Conservation (phyloP, 2,888 invertebrate genomes). For the Pheosia tremula region DNA sequence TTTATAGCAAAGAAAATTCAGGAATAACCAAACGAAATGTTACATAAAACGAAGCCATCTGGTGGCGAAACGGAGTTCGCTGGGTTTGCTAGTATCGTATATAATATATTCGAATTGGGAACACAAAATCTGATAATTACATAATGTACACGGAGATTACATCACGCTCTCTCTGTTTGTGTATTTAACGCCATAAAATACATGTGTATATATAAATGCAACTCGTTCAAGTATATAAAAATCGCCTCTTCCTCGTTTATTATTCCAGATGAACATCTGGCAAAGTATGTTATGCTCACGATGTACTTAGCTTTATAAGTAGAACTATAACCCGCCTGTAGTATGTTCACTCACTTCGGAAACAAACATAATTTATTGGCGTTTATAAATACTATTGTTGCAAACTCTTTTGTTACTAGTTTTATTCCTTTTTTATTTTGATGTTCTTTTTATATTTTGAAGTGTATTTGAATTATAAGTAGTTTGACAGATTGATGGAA, state of each 20-base stretch:
- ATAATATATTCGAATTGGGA: no score
- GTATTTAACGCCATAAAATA: conserved; percentile 14
- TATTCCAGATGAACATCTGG: conserved; percentile 39
- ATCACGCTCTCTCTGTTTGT: conserved; percentile 17
- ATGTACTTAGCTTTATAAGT: conserved; percentile 30
- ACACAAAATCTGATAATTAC: background rate
- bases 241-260: conserved; percentile 19
- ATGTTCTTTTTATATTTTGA: no score
- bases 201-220: conserved; percentile 16
- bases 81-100: no score
- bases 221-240: conserved; percentile 16
- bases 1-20: no score
- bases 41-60: no score
- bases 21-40: no score
- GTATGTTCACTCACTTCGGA: conserved; percentile 14
- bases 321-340: conserved; percentile 19
- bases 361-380: no score
- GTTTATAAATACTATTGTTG: background rate
- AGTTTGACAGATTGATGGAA: no score
- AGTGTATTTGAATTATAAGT: no score
- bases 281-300: conserved; percentile 27
- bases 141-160: conserved; percentile 22
- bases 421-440: no score
- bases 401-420: no score
- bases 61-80: no score